These are phyloP conservation scores for Campylomormyrus numenius DNA, from an alignment of 2,113 vertebrate species.

Conservation along the genomic window DNA sequence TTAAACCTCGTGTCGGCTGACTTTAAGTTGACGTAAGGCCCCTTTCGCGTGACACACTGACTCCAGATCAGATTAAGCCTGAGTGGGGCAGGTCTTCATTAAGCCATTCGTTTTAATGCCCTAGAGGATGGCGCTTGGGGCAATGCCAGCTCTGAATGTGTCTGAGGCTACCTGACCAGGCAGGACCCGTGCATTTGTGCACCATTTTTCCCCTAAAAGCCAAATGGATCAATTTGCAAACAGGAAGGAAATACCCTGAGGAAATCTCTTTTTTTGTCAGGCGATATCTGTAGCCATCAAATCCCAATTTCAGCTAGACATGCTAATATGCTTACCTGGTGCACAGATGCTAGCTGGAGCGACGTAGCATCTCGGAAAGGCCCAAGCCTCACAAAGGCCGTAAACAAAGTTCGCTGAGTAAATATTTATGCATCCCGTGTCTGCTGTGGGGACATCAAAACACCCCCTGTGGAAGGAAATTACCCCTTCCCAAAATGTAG, in stretches of 20 bases:
- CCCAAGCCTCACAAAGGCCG: not conserved
- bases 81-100: not conserved
- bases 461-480: not conserved
- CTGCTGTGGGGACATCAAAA: not conserved
- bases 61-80: not conserved
- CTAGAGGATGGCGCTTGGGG: not conserved
- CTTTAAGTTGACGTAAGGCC: not conserved
- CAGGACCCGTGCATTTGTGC: slow-evolving; percentile 21
- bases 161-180: not conserved
- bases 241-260: slow-evolving; percentile 34
- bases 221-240: slow-evolving; percentile 40
- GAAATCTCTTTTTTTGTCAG: slow-evolving; percentile 41
- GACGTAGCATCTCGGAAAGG: not conserved
- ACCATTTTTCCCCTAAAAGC: slow-evolving; percentile 37
- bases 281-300: slow-evolving; percentile 48
- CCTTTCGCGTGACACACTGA: not conserved
- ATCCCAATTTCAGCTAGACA: slow-evolving; percentile 15
- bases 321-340: slow-evolving; percentile 5
- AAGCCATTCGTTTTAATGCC: not conserved
- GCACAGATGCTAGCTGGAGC: not conserved
- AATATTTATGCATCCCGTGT: slow-evolving; percentile 16
- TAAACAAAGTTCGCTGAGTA: not conserved
- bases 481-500: not conserved
- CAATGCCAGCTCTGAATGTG: not conserved
- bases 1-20: not conserved